Conservation (phyloP, 37 sponge, comb jelly and placozoan genomes). For the Tethya wilhelma region DNA sequence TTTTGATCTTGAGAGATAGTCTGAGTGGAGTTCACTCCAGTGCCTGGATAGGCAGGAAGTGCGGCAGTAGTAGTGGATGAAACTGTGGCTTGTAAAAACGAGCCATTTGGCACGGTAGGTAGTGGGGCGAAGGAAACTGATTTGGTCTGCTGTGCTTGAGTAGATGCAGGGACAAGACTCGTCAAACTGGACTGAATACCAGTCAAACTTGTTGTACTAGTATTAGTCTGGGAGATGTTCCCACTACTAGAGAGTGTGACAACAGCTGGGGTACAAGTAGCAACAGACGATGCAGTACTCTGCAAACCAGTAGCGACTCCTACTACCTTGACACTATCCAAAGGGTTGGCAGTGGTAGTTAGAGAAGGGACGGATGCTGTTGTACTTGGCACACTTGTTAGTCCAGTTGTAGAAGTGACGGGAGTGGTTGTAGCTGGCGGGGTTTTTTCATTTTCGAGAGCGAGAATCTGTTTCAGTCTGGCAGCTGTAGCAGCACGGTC, state of each 20-base stretch:
- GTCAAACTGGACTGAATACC: too few relatives aligned
- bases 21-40: too few relatives aligned
- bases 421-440: background rate
- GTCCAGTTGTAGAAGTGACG: background rate
- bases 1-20: too few relatives aligned
- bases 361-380: background rate
- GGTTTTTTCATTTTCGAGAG: constrained; percentile 6
- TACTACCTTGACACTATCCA: too few relatives aligned
- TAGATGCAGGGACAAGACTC: background rate
- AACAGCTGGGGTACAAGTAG: background rate
- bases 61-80: too few relatives aligned
- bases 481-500: constrained; percentile 25
- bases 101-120: background rate
- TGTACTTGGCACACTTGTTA: background rate
- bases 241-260: background rate
- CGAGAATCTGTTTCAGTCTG: constrained; percentile 16
- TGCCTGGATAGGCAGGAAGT: too few relatives aligned
- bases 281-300: background rate
- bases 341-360: background rate
- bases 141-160: background rate
- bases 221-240: background rate
- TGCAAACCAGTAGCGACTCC: too few relatives aligned
- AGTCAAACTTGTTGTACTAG: background rate
- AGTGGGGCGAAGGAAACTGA: background rate
- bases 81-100: too few relatives aligned